These are phyloP conservation scores for Parazoanthus darwini DNA, from an alignment of 92 coral and sea anemone genomes.

Conservation along the genomic window DNA sequence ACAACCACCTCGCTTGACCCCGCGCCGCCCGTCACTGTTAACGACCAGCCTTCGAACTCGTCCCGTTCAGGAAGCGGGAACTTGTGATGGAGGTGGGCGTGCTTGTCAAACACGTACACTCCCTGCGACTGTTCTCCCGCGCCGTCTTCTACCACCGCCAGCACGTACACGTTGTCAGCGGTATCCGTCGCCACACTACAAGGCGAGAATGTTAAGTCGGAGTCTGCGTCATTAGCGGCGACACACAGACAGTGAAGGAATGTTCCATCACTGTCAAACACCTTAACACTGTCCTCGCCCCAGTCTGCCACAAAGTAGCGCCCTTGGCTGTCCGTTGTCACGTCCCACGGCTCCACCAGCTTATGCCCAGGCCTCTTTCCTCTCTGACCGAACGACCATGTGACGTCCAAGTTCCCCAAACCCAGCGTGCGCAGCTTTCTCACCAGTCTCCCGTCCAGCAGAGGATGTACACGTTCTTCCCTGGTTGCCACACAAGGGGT, in stretches of 20 bases:
- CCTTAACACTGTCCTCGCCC: constrained; percentile 44
- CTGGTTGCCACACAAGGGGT: constrained; percentile 10
- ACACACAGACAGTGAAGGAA: constrained; percentile 39
- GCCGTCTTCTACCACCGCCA: not conserved
- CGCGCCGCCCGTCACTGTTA: constrained; percentile 36
- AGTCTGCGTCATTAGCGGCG: not conserved
- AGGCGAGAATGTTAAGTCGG: constrained; percentile 9
- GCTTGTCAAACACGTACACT: constrained; percentile 32
- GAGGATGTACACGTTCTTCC: constrained; percentile 27
- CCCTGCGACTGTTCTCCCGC: constrained; percentile 3
- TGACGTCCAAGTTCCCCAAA: constrained; percentile 19
- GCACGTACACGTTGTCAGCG: constrained; percentile 44
- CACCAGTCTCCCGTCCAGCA: constrained; percentile 27
- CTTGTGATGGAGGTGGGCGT: constrained; percentile 43
- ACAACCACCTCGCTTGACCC: constrained; percentile 31
- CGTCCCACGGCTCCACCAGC: constrained; percentile 37
- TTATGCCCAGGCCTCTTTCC: constrained; percentile 34
- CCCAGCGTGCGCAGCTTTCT: constrained; percentile 13
- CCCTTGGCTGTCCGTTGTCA: constrained; percentile 46
- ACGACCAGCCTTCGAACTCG: constrained; percentile 20
- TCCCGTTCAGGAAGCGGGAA: constrained; percentile 22
- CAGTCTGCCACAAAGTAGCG: constrained; percentile 55
- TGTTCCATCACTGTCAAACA: constrained; percentile 46
- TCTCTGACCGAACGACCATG: constrained; percentile 49
- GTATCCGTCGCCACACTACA: constrained; percentile 46